Conservation (phyloP, 2,797 vertebrate genomes). For the Scolopax rusticola region DNA sequence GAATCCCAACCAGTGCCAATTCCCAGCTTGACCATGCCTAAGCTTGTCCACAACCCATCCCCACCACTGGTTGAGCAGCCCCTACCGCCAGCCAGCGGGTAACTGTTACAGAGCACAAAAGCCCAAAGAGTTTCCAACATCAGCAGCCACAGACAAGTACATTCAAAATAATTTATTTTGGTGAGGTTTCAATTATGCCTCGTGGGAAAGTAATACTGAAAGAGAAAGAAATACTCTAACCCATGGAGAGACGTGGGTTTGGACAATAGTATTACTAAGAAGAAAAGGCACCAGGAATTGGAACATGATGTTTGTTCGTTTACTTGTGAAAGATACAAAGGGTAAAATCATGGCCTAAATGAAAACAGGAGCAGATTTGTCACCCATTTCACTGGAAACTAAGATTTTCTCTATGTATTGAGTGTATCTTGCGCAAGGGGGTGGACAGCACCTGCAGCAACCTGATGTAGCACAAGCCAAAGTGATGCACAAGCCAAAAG, state of each 20-base stretch:
- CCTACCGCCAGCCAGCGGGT: background rate
- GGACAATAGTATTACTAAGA: background rate
- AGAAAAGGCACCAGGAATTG: conserved; percentile 19
- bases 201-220: conserved; percentile 38
- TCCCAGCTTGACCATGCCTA: background rate
- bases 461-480: background rate
- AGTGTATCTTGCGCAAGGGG: fast-evolving
- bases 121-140: background rate
- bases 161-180: conserved; percentile 33
- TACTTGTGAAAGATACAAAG: background rate
- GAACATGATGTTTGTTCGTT: background rate
- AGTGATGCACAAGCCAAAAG: background rate
- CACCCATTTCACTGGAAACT: background rate
- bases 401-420: background rate
- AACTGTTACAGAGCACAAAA: background rate
- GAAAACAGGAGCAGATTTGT: background rate
- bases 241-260: background rate
- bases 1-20: background rate
- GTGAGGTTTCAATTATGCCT: conserved; percentile 39
- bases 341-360: background rate
- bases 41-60: background rate
- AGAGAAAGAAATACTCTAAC: conserved; percentile 22
- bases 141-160: background rate
- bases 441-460: fast-evolving
- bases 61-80: background rate